Conservation (phyloP, 1,140 invertebrate genomes). For the Cydia amplana region DNA sequence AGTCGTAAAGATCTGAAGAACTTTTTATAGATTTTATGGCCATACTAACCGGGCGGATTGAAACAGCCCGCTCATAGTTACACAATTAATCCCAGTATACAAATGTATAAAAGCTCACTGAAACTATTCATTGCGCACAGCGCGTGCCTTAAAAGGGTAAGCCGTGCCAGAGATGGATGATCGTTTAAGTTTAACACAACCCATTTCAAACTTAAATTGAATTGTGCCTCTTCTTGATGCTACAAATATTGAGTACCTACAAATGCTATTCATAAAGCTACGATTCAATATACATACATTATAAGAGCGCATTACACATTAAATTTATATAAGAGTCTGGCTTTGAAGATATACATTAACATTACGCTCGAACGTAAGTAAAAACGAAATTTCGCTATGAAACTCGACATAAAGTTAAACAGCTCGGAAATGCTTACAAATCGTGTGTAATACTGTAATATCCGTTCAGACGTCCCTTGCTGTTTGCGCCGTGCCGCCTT, state of each 20-base stretch:
- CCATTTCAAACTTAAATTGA: conserved; percentile 1
- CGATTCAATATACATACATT: too few species aligned
- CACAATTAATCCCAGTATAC: not conserved
- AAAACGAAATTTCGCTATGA: conserved; percentile 27
- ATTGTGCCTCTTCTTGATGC: not conserved
- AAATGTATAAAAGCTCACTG: not conserved
- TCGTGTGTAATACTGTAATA: conserved; percentile 45
- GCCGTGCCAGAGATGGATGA: not conserved
- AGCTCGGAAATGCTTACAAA: conserved; percentile 42
- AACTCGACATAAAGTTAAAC: conserved; percentile 38
- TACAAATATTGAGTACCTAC: not conserved
- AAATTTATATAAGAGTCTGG: not conserved
- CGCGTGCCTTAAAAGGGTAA: not conserved
- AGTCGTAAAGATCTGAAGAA: conserved; percentile 24
- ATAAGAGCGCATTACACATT: not conserved
- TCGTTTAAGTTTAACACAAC: not conserved
- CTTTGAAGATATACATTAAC: not conserved
- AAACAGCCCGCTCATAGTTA: not conserved
- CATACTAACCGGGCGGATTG: not conserved
- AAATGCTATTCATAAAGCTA: too few species aligned
- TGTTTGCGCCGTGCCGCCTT: conserved; percentile 17
- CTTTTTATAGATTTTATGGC: conserved; percentile 31
- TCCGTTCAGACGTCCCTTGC: conserved; percentile 35
- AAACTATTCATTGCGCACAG: not conserved
- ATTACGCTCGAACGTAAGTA: not conserved